Conservation (phyloP, 2,113 vertebrate genomes). For the Neolamprologus caudopunctatus region DNA sequence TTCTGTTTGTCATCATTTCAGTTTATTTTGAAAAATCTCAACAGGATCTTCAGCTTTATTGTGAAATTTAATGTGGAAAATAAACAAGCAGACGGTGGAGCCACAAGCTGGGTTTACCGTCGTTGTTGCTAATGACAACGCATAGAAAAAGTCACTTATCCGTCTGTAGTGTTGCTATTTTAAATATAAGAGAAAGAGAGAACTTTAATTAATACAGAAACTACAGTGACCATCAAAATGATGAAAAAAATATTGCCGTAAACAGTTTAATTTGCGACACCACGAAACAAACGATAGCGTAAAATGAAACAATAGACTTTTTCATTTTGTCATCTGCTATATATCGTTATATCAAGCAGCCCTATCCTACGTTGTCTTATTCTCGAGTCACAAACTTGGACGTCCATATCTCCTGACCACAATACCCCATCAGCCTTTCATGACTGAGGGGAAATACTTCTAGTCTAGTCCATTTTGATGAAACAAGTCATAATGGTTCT, state of each 20-base stretch:
- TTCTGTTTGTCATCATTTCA: background rate
- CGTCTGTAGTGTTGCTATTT: accelerated
- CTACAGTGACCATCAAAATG: background rate
- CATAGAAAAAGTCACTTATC: accelerated
- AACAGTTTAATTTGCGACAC: background rate
- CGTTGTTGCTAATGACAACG: accelerated
- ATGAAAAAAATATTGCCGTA: accelerated
- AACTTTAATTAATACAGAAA: accelerated
- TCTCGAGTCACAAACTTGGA: background rate
- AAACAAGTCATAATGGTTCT: background rate
- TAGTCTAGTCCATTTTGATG: accelerated
- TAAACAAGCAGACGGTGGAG: accelerated
- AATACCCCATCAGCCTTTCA: background rate
- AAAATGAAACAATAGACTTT: accelerated
- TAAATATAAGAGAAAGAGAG: background rate
- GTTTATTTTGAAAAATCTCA: background rate
- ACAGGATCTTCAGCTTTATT: background rate
- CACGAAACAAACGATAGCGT: accelerated
- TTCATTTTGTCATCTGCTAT: accelerated
- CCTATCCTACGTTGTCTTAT: background rate
- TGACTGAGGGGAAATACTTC: accelerated
- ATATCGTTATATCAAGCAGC: accelerated
- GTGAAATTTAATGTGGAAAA: background rate
- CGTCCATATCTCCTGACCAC: background rate
- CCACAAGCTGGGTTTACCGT: background rate